Evolutionary conservation across 2,888 invertebrate species (phyloP).

Genomic region (Zelleria hepariella): DNA sequence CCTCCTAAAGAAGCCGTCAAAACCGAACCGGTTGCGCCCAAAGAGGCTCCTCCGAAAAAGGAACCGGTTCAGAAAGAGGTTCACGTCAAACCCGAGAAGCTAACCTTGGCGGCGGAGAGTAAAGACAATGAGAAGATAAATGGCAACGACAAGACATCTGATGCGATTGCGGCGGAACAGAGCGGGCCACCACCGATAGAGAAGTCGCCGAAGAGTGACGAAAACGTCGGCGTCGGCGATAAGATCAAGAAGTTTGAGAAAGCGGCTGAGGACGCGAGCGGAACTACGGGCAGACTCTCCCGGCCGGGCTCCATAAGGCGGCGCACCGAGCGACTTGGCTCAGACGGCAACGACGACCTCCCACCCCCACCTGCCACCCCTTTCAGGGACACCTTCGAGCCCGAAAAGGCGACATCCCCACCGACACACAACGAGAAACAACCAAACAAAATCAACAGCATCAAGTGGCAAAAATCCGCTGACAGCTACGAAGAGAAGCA

Average conservation of each 20-base stretch:
- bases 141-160: neutral
- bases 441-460: conserved; percentile 22
- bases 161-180: conserved; percentile 10
- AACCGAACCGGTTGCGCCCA: neutral
- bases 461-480: conserved; percentile 42
- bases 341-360: conserved; percentile 28
- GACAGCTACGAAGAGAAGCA: conserved; percentile 28
- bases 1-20: neutral
- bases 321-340: conserved; percentile 31
- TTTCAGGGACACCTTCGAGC: conserved; percentile 30
- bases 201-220: conserved; percentile 23
- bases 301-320: conserved; percentile 51
- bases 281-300: conserved; percentile 33
- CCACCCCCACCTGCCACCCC: conserved; percentile 48
- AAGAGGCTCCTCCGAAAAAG: neutral
- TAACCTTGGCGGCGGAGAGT: conserved; percentile 18
- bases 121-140: conserved; percentile 13
- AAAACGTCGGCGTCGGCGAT: conserved; percentile 61
- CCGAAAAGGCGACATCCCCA: neutral
- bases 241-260: conserved; percentile 64
- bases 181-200: neutral
- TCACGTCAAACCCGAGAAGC: conserved; percentile 27
- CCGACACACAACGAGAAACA: neutral
- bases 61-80: conserved; percentile 22
- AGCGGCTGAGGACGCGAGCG: conserved; percentile 53